Evolutionary conservation across 2,888 invertebrate species (phyloP), one percentile per base, ranked within the genome.

Genomic region (Camptogramma bilineatum): DNA sequence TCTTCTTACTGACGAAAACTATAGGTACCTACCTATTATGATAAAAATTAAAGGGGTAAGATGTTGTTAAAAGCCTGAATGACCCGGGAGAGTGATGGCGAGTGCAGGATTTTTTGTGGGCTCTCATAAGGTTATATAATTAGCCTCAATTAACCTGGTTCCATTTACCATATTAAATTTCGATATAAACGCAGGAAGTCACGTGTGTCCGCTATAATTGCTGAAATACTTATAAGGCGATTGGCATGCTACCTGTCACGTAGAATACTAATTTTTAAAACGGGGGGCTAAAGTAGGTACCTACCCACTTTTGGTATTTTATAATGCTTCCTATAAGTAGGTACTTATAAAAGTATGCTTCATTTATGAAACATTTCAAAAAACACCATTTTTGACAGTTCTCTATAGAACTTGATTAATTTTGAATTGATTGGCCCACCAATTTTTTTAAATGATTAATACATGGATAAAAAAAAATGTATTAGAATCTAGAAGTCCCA

Each of bases 111-210:
- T 79, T 79, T 80, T 79, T 81, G 78, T n/a, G n/a, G n/a, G n/a
- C 68, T 66, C 65, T 82, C 39, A 13, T n/a, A 28, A 39, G 34
- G 34, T 64, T 80, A 75, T 73, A 76, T 76, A 83, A 86, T 82
- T 83, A 85, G 66, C 85, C 83, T 82, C 55, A 55, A 55, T 55
- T 83, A 86, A 66, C 86, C 84, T 75, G 81, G 82, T 86, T 86
- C 70, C 79, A 70, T 81, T 84, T 66, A 64, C 79, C 82, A 78
- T 83, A 82, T 84, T 74, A 72, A 78, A 79, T 76, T 73, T 73
- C 75, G 75, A 79, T 83, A 44, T 77, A 78, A 72, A 64, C 64
- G 70, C 56, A 74, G 81, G 81, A 84, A 81, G 81, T 77, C 64
- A 68, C 71, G 60, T 64, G 65, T 28, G 55, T 39, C 58, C 50